Conservation (phyloP, 2,797 vertebrate genomes). For the Garrulus glandarius region DNA sequence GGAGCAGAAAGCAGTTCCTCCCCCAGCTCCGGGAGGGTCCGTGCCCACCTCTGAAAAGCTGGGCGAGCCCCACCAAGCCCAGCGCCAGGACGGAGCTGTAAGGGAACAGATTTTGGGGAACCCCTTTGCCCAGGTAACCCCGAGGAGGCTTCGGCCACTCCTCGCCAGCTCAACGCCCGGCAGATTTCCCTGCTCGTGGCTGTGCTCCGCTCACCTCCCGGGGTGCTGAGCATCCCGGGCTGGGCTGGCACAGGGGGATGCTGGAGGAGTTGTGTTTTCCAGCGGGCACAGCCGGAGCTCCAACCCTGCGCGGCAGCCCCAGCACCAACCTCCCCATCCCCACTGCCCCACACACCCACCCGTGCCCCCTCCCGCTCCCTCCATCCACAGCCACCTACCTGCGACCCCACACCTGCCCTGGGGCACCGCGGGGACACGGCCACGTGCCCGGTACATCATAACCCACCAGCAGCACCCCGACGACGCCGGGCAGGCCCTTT, state of each 20-base stretch:
- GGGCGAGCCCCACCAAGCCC: not conserved
- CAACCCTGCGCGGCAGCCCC: rapidly evolving
- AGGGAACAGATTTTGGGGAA: not conserved
- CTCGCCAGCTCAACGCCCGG: rapidly evolving
- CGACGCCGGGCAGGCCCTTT: constrained; percentile 12
- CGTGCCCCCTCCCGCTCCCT: rapidly evolving
- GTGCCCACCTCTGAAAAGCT: not conserved
- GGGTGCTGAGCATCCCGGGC: rapidly evolving
- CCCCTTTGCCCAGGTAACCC: not conserved
- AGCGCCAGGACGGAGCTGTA: rapidly evolving
- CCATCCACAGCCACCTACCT: not conserved
- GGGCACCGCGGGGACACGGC: not conserved
- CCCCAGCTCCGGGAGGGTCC: not conserved
- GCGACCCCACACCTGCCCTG: not conserved
- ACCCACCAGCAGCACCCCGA: constrained; percentile 3
- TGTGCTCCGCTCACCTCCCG: rapidly evolving
- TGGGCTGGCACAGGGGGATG: not conserved
- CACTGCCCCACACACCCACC: rapidly evolving
- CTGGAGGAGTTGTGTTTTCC: rapidly evolving
- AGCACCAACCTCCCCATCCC: not conserved
- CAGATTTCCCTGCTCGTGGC: rapidly evolving
- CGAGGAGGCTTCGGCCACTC: rapidly evolving
- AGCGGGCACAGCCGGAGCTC: not conserved
- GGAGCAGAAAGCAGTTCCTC: not conserved
- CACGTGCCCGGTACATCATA: not conserved